Conservation (phyloP, 2,797 vertebrate species). For the Zenarchopterus dispar region DNA sequence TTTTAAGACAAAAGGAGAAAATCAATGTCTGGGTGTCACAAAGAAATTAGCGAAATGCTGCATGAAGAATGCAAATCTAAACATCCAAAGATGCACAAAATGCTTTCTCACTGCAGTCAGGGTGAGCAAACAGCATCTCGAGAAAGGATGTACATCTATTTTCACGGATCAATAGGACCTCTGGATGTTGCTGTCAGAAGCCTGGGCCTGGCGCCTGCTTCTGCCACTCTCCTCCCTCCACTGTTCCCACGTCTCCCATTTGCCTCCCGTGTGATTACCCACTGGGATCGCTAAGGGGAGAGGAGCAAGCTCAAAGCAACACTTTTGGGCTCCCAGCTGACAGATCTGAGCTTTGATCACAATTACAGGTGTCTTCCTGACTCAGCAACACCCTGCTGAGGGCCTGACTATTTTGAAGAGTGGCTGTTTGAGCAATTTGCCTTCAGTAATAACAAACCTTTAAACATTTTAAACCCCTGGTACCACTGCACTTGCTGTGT, state of each 20-base stretch:
- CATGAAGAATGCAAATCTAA: conserved; percentile 18
- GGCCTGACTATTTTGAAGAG: conserved; percentile 51
- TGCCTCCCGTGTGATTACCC: conserved; percentile 30
- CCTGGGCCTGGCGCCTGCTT: conserved; percentile 30
- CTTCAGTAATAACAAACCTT: conserved; percentile 42
- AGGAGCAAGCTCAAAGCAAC: conserved; percentile 39
- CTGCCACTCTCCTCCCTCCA: conserved; percentile 27
- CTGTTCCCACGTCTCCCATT: conserved; percentile 24
- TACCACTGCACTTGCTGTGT: conserved; percentile 19
- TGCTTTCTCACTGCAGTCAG: conserved; percentile 8
- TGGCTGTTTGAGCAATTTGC: conserved; percentile 45
- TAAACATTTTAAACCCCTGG: conserved; percentile 29
- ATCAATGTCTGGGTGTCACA: conserved; percentile 41
- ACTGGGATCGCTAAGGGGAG: conserved; percentile 38
- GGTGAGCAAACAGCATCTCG: conserved; percentile 27
- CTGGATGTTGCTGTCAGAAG: conserved; percentile 35
- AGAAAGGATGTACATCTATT: conserved; percentile 53
- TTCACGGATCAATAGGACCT: conserved; percentile 61
- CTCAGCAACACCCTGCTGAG: conserved; percentile 57
- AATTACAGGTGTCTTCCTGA: conserved; percentile 66
- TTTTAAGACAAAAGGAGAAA: conserved; percentile 48
- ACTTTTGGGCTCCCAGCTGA: conserved; percentile 41
- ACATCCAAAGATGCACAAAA: conserved; percentile 1
- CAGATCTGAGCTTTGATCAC: conserved; percentile 69
- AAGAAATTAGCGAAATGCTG: conserved; percentile 14